Conservation (phyloP, 1,140 invertebrate genomes). For the Amyelois transitella region DNA sequence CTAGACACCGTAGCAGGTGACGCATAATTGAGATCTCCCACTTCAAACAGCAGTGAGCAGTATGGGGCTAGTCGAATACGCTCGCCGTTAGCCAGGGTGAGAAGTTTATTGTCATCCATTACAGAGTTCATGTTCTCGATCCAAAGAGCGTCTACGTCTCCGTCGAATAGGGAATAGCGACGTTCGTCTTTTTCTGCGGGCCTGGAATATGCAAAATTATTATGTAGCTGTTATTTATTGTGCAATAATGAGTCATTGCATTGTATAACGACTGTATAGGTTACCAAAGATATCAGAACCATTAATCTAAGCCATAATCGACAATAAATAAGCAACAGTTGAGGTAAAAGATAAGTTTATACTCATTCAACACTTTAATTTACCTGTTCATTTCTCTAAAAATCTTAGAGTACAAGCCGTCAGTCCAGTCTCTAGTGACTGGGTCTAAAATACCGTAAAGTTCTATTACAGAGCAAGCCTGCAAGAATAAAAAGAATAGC, state of each 20-base stretch:
- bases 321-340: too few relatives aligned
- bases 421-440: conserved; percentile 91
- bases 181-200: conserved; percentile 78
- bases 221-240: background rate
- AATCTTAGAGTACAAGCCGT: conserved; percentile 91
- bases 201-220: conserved; percentile 14
- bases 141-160: conserved; percentile 94
- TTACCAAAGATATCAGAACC: too few relatives aligned
- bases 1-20: conserved; percentile 93
- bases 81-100: conserved; percentile 93
- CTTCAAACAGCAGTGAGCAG: conserved; percentile 92
- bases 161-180: conserved; percentile 92
- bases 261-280: too few relatives aligned
- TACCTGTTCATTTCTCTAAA: conserved; percentile 91
- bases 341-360: too few relatives aligned
- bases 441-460: conserved; percentile 93
- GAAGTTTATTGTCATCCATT: conserved; percentile 94
- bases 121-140: conserved; percentile 98
- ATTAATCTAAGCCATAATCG: too few relatives aligned
- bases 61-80: conserved; percentile 86
- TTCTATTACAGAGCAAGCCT: conserved; percentile 91
- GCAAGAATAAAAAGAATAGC: conserved; percentile 15
- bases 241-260: too few relatives aligned
- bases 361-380: background rate
- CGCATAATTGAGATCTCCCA: conserved; percentile 90